Conservation (phyloP, 2,113 vertebrate genomes). For the Eulemur rufifrons region DNA sequence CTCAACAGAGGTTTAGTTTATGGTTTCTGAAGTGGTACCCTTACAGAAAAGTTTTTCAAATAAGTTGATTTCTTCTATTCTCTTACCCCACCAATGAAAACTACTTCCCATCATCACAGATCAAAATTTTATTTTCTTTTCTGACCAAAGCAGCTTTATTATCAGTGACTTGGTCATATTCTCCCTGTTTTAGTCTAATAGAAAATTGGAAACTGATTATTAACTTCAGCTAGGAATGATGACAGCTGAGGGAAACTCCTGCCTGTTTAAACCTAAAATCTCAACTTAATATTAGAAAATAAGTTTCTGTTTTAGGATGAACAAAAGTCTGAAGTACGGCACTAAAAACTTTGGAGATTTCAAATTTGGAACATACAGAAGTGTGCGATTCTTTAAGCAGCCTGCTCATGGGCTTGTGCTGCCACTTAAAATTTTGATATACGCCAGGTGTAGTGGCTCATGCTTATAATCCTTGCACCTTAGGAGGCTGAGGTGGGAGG, state of each 20-base stretch:
- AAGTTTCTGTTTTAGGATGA: not conserved
- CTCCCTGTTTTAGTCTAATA: not conserved
- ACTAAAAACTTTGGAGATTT: not conserved
- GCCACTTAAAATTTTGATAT: not conserved
- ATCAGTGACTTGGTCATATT: not conserved
- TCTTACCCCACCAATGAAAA: not conserved
- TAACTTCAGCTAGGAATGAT: not conserved
- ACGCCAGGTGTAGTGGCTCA: too few relatives aligned
- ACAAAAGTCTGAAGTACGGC: not conserved
- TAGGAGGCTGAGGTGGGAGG: too few relatives aligned
- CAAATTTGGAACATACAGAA: not conserved
- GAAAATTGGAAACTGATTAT: not conserved
- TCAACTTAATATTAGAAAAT: not conserved
- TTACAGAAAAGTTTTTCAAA: not conserved
- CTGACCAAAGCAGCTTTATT: not conserved
- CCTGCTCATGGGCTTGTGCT: not conserved
- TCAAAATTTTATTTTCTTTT: not conserved
- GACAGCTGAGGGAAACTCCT: not conserved
- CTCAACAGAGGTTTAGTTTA: constrained; percentile 13
- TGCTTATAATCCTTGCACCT: too few relatives aligned
- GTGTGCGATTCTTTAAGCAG: not conserved
- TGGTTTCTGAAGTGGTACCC: not conserved
- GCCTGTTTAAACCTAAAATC: not conserved
- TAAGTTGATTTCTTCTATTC: constrained; percentile 22
- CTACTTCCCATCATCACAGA: not conserved